Evolutionary conservation across 2,113 vertebrate species (phyloP), one percentile per base, ranked within the genome.

Genomic region (Pan troglodytes): DNA sequence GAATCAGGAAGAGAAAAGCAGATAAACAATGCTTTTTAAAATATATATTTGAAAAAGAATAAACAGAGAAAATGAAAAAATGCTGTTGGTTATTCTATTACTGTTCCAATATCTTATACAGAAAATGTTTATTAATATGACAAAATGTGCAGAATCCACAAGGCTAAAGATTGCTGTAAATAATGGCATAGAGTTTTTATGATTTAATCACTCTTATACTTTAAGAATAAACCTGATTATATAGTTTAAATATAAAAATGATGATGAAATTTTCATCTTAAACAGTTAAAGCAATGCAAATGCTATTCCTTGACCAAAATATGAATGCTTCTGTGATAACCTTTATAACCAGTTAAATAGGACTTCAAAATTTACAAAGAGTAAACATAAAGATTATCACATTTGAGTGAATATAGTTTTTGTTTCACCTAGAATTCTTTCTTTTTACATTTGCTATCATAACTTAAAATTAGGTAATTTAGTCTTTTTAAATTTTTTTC

Each of bases 391-490:
- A 10, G 94, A 55, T 87, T 73, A 88, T 94, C 93, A 10, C 48
- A 32, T 55, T 72, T 94, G 32, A 96, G 2, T 82, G 95, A 98
- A 91, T 43, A 61, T 2, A 30, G 38, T n/a, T 93, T 95, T 92
- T n/a, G 72, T 97, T 92, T 40, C 13, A 95, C 5, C 10, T 96
- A 48, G 52, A 97, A 84, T 93, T 88, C 83, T 98, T 98, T 89
- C 35, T 97, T 97, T 98, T 94, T 73, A 48, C 6, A 90, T 80
- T 96, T 52, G 3, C 0, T 92, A 43, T 86, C 73, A 70, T 83
- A 98, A 72, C 94, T 98, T 96, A 92, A 48, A 96, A 84, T 64
- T 80, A 96, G 94, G 86, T 93, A 93, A 59, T 96, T 96, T 27
- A 92, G 14, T 48, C 38, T 30, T 96, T 98, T 88, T 27, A 2